These are phyloP conservation scores for Taenioides sp. DNA, from an alignment of 2,797 vertebrate species.

Conservation along the genomic window DNA sequence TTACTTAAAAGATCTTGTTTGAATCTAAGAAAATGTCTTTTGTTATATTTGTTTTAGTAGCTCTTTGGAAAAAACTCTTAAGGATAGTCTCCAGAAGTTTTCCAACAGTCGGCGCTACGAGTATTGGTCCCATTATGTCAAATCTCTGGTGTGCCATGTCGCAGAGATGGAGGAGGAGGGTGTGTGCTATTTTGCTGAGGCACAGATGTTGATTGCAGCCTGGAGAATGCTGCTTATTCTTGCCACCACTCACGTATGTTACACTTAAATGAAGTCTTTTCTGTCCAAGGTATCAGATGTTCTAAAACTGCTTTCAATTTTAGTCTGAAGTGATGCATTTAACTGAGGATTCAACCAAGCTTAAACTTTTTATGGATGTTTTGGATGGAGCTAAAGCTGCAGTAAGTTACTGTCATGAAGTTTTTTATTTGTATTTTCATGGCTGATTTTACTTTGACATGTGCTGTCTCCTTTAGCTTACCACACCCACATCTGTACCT, in stretches of 20 bases:
- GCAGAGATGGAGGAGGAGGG: slow-evolving; percentile 85
- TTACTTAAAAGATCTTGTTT: too few relatives aligned
- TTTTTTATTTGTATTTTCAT: neutral
- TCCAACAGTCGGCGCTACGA: slow-evolving; percentile 87
- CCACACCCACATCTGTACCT: slow-evolving; percentile 82
- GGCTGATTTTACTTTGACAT: neutral
- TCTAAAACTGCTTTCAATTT: slow-evolving; percentile 10
- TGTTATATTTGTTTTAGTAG: slow-evolving; percentile 74
- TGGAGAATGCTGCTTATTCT: slow-evolving; percentile 95
- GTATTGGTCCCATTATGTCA: slow-evolving; percentile 95
- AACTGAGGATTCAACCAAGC: slow-evolving; percentile 80
- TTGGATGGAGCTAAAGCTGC: slow-evolving; percentile 88
- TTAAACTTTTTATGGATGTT: slow-evolving; percentile 90
- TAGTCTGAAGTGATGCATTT: slow-evolving; percentile 92
- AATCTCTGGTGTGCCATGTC: slow-evolving; percentile 84
- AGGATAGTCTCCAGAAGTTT: slow-evolving; percentile 88
- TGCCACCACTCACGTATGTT: slow-evolving; percentile 80
- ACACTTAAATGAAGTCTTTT: neutral
- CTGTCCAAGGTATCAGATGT: neutral
- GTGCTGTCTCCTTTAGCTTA: slow-evolving; percentile 73
- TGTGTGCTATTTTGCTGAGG: slow-evolving; percentile 82
- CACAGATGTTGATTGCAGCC: slow-evolving; percentile 93
- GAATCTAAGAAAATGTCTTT: neutral
- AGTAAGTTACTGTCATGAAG: slow-evolving; percentile 70
- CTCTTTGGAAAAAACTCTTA: slow-evolving; percentile 91